Percentiles rank a stretch among this genome's conserved stretches.
phyloP scores from a whole-genome alignment of 1,140 invertebrate genomes.

The Bombus superbus region DNA sequence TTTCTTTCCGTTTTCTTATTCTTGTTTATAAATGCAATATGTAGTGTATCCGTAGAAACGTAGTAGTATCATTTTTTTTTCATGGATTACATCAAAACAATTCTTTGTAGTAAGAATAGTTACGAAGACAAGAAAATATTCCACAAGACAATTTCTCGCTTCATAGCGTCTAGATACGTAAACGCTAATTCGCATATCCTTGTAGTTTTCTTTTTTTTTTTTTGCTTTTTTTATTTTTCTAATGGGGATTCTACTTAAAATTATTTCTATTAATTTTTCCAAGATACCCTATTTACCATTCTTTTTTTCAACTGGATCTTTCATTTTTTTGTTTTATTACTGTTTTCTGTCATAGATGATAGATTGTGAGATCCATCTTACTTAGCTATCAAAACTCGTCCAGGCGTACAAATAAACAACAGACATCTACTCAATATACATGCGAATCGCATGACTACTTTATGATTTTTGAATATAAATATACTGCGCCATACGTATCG shows the following conservation, averaged over 20 bases:
- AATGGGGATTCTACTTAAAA: constrained; percentile 52
- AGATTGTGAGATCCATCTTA: constrained; percentile 43
- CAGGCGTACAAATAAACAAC: constrained; percentile 65
- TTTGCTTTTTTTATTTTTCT: constrained; percentile 1
- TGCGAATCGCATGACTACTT: constrained; percentile 58
- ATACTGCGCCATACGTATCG: constrained; percentile 67
- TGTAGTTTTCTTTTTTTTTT: not conserved
- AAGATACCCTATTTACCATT: constrained; percentile 36
- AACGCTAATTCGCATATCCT: not conserved
- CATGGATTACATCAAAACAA: constrained; percentile 9
- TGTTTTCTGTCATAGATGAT: constrained; percentile 48
- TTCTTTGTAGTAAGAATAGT: constrained; percentile 18
- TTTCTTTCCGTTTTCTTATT: not conserved
- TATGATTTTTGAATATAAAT: constrained; percentile 74
- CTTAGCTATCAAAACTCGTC: constrained; percentile 50
- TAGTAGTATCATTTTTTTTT: not conserved
- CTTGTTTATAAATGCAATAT: constrained; percentile 67
- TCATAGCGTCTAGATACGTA: not conserved
- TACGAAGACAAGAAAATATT: constrained; percentile 45
- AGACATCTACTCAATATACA: constrained; percentile 70
- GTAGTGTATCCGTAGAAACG: constrained; percentile 58
- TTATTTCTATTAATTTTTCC: constrained; percentile 44
- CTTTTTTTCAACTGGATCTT: constrained; percentile 32
- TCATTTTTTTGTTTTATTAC: constrained; percentile 7
- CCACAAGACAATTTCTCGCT: constrained; percentile 32